These are phyloP conservation scores for Phthorimaea operculella DNA, from an alignment of 1,140 invertebrate genomes.

Conservation along the genomic window DNA sequence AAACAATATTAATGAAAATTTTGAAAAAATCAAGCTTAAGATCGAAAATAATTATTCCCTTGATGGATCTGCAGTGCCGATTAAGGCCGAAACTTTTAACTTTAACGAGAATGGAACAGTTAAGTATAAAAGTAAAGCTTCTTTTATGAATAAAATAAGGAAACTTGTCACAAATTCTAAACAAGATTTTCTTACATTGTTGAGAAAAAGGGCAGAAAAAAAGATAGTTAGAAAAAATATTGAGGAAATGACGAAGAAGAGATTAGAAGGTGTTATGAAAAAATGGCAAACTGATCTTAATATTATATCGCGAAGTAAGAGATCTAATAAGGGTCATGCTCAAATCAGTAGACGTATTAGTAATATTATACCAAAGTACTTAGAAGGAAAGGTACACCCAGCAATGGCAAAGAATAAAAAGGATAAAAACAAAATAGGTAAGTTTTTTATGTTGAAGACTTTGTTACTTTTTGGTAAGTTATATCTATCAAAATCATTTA, in stretches of 20 bases:
- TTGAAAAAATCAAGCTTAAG: constrained; percentile 13
- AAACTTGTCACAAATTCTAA: constrained; percentile 35
- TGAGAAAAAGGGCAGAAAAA: constrained; percentile 28
- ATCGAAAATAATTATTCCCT: constrained; percentile 8
- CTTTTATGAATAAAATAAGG: constrained; percentile 36
- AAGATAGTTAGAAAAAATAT: neutral
- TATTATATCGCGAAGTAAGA: constrained; percentile 13
- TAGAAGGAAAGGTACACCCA: constrained; percentile 31
- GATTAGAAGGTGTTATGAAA: constrained; percentile 32
- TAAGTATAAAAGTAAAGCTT: constrained; percentile 16
- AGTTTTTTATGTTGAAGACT: too few relatives aligned
- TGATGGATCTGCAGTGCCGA: neutral
- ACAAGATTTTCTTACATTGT: constrained; percentile 25
- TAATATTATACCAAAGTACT: constrained; percentile 37
- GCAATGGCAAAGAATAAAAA: constrained; percentile 16
- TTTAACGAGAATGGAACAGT: constrained; percentile 4
- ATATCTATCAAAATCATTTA: too few relatives aligned
- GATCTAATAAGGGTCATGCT: neutral
- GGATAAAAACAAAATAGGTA: constrained; percentile 10
- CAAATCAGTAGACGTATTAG: constrained; percentile 21
- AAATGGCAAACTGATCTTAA: constrained; percentile 39
- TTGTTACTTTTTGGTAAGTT: too few relatives aligned
- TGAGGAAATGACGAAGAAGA: constrained; percentile 13
- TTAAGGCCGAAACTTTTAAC: constrained; percentile 3
- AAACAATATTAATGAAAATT: constrained; percentile 21